phyloP scores from a whole-genome alignment of 2,113 vertebrate species.

The Cynopterus brachyotis region DNA sequence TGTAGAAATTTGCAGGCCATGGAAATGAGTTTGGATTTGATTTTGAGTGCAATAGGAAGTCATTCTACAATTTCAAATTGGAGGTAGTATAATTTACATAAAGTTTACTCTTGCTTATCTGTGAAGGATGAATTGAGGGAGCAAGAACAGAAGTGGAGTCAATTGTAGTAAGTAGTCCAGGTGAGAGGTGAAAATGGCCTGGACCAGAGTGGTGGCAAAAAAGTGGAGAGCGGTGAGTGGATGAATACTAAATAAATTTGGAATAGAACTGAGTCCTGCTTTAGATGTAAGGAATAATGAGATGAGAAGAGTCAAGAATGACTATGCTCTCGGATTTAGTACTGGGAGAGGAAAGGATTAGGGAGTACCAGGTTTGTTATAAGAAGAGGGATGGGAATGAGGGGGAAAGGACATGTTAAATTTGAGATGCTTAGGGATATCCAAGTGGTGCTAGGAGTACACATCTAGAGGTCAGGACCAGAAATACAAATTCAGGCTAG shows the following conservation, averaged over 20 bases:
- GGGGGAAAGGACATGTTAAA: neutral
- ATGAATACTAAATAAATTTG: slow-evolving; percentile 13
- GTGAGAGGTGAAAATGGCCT: neutral
- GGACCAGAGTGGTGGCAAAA: neutral
- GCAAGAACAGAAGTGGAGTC: slow-evolving; percentile 14
- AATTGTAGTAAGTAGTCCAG: neutral
- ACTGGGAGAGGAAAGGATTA: neutral
- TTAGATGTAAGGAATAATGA: slow-evolving; percentile 20
- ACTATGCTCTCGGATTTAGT: slow-evolving; percentile 3
- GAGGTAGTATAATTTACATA: neutral
- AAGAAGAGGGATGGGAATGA: neutral
- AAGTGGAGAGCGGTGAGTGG: neutral
- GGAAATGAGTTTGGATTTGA: slow-evolving; percentile 36
- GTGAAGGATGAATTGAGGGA: neutral
- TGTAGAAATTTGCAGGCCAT: neutral
- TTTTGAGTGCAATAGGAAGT: neutral
- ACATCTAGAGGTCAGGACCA: neutral
- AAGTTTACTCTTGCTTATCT: neutral
- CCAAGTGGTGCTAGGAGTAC: neutral
- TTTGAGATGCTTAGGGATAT: neutral
- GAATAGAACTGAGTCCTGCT: neutral
- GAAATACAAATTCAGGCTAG: neutral
- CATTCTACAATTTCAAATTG: slow-evolving; percentile 18
- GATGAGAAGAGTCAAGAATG: neutral
- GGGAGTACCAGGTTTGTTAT: neutral